Evolutionary conservation across 2,888 invertebrate species (phyloP), one percentile per base, ranked within the genome.

Genomic region (Diplolepis rosae): DNA sequence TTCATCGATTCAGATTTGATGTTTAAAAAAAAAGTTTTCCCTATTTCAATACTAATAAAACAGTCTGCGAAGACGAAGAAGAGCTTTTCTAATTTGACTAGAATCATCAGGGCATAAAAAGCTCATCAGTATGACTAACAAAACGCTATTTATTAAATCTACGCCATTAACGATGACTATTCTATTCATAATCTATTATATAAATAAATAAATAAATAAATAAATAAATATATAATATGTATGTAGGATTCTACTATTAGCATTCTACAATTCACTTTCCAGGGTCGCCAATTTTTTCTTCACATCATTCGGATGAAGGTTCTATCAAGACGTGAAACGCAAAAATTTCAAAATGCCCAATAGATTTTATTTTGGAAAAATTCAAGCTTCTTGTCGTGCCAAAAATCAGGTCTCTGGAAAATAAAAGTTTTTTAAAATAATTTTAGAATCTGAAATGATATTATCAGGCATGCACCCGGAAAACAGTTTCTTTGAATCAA

Each of bases 201-300:
- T 66, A 48, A 32, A 50, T 65, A 42, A 42, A 42, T 15, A 6
- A 42, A 42, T 0, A 42, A n/a, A n/a, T 15, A n/a, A 42, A 42
- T 42, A 42, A 39, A 39, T 42, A 42, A n/a, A 61, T 61, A 45
- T 45, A 50, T 68, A 45, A 66, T 67, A 68, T 68, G 24, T 61
- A 28, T 22, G 22, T 45, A 48, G 18, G 18, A 50, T 9, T n/a
- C n/a, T n/a, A 51, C 24, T 66, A 39, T 24, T 35, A 32, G 24
- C 22, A 48, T 51, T 51, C 30, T 39, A 48, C 4, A 48, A 32
- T 51, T 30, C 28, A 51, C 24, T 35, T 32, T 51, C 24, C 32
- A 32, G 7, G 30, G 32, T 66, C 6, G 9, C n/a, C 9, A 22
- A 66, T 51, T 30, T 50, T 13, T 32, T 66, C 50, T 32, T 18